phyloP scores from a whole-genome alignment of 2,888 invertebrate genomes.

The Bellardia pandia region DNA sequence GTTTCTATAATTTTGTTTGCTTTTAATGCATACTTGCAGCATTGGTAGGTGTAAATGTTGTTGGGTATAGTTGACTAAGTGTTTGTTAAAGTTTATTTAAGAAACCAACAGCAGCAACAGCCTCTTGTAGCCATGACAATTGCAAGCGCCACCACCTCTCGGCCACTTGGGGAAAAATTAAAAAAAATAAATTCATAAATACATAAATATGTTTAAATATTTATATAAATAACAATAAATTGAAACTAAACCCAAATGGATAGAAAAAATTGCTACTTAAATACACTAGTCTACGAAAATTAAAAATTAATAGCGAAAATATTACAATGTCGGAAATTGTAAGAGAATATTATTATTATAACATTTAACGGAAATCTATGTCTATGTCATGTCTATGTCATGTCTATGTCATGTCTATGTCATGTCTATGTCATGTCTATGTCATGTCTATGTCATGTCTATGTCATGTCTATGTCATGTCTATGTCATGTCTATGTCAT shows the following conservation, averaged over 20 bases:
- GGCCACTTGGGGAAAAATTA: slow-evolving; percentile 6
- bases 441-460: too few relatives aligned
- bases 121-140: slow-evolving; percentile 11
- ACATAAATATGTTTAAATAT: not conserved
- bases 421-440: too few relatives aligned
- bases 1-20: not conserved
- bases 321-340: too few relatives aligned
- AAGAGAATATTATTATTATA: too few relatives aligned
- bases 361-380: too few relatives aligned
- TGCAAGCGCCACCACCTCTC: slow-evolving; percentile 49
- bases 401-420: too few relatives aligned
- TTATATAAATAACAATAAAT: slow-evolving; percentile 16
- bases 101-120: slow-evolving; percentile 26
- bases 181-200: slow-evolving; percentile 10
- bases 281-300: too few relatives aligned
- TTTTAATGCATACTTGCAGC: not conserved
- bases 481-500: too few relatives aligned
- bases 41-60: slow-evolving; percentile 49
- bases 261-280: not conserved
- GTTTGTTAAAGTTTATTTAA: slow-evolving; percentile 40
- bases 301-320: too few relatives aligned
- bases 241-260: not conserved
- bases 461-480: too few relatives aligned
- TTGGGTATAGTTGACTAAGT: slow-evolving; percentile 20
- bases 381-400: too few relatives aligned